Conservation (phyloP, 2,888 invertebrate species). For the Pomacea canaliculata region DNA sequence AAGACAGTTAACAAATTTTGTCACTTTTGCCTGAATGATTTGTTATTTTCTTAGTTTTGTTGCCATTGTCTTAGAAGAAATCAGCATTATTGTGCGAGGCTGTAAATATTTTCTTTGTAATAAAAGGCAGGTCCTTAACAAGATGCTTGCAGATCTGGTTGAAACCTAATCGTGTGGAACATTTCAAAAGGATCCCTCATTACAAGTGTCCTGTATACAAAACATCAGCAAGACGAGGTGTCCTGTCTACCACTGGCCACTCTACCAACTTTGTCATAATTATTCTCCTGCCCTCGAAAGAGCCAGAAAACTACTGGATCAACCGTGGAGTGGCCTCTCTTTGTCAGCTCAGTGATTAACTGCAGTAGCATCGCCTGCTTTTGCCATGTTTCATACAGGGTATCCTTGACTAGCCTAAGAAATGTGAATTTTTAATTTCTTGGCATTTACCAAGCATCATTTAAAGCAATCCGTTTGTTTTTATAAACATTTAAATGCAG, state of each 20-base stretch:
- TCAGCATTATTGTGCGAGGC: neutral
- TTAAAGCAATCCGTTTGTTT: no score
- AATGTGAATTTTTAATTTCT: no score
- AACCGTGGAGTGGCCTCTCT: constrained; percentile 69
- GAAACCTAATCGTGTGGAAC: constrained; percentile 56
- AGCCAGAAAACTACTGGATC: constrained; percentile 65
- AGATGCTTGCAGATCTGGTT: constrained; percentile 53
- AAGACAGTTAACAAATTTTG: no score
- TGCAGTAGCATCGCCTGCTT: no score
- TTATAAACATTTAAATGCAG: no score
- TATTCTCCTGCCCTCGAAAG: constrained; percentile 62
- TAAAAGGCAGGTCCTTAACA: no score
- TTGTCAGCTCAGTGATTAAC: constrained; percentile 69
- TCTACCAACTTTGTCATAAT: constrained; percentile 70
- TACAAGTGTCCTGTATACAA: constrained; percentile 66
- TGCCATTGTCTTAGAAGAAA: neutral
- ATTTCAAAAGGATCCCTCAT: constrained; percentile 48
- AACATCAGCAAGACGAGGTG: constrained; percentile 64
- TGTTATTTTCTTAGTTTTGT: no score
- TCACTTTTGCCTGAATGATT: no score
- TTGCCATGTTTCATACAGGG: no score
- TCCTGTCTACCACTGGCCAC: constrained; percentile 68
- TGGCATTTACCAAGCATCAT: no score
- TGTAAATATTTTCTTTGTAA: neutral
- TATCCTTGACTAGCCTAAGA: no score